Percentiles rank a stretch among this genome's conserved stretches.
Conservation (phyloP, 2,888 invertebrate species). For the Agrochola litura region DNA sequence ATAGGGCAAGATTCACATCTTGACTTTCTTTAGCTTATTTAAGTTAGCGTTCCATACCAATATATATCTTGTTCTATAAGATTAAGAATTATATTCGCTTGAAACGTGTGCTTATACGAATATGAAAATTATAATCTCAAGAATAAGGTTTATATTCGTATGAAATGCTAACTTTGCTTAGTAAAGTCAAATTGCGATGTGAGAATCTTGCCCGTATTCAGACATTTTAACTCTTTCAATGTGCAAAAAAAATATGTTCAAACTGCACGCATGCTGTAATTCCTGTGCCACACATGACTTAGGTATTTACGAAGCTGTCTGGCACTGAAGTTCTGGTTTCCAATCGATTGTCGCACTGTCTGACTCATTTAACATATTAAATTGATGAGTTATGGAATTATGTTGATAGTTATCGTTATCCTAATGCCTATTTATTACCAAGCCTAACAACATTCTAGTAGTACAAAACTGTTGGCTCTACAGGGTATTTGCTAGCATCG, state of each 20-base stretch:
- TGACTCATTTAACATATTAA: slow-evolving; percentile 1
- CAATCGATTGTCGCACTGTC: background rate
- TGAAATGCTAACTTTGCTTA: background rate
- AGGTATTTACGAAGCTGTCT: background rate
- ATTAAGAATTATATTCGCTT: background rate
- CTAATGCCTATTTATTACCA: background rate
- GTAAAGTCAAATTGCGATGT: too few species aligned
- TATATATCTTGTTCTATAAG: background rate
- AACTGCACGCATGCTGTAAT: background rate
- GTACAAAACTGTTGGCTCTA: background rate
- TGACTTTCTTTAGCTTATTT: background rate
- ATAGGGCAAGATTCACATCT: background rate
- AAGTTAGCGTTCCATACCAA: background rate
- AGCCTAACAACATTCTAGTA: background rate
- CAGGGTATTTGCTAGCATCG: background rate
- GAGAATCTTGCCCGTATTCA: background rate
- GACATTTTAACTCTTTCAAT: background rate
- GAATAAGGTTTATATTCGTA: background rate
- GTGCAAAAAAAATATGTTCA: background rate
- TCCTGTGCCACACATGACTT: background rate
- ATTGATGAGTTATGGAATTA: slow-evolving; percentile 2
- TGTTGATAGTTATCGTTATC: background rate
- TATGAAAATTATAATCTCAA: background rate
- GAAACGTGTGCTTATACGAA: background rate
- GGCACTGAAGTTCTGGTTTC: background rate